A percentile compares a stretch with the other conserved stretches of the same genome.
Evolutionary conservation across 2,888 invertebrate species (phyloP).

Genomic region (Amiota communis): DNA sequence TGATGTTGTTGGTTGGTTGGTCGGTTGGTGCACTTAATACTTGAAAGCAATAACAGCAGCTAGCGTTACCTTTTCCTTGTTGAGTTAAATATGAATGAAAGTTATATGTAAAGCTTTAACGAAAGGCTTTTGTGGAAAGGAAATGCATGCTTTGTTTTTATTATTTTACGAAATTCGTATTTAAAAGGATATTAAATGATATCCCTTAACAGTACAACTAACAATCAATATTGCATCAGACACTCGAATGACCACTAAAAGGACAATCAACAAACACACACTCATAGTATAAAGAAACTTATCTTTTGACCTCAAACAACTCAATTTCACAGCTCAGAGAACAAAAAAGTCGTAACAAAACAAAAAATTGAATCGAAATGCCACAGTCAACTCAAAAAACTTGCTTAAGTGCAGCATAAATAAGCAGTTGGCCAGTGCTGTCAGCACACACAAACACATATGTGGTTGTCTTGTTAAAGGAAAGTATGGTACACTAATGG

Average conservation of each 20-base stretch:
- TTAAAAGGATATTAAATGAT: too few species aligned
- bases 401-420: constrained; percentile 53
- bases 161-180: too few species aligned
- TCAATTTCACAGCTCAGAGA: not conserved
- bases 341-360: constrained; percentile 8
- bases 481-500: constrained; percentile 30
- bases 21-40: constrained; percentile 46
- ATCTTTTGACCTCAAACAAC: constrained; percentile 28
- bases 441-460: not conserved
- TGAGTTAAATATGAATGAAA: too few species aligned
- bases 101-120: too few species aligned
- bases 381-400: constrained; percentile 52
- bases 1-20: constrained; percentile 23
- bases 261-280: too few species aligned
- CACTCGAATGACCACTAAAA: not conserved
- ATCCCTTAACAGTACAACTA: constrained; percentile 45
- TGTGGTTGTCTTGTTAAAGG: not conserved
- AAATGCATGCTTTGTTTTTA: too few species aligned
- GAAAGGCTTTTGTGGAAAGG: too few species aligned
- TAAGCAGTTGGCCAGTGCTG: constrained; percentile 32
- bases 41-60: constrained; percentile 36
- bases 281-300: too few species aligned
- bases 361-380: constrained; percentile 24
- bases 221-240: not conserved
- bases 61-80: too few species aligned